These are phyloP conservation scores for Huso huso DNA, from an alignment of 2,797 vertebrate species.

Conservation along the genomic window DNA sequence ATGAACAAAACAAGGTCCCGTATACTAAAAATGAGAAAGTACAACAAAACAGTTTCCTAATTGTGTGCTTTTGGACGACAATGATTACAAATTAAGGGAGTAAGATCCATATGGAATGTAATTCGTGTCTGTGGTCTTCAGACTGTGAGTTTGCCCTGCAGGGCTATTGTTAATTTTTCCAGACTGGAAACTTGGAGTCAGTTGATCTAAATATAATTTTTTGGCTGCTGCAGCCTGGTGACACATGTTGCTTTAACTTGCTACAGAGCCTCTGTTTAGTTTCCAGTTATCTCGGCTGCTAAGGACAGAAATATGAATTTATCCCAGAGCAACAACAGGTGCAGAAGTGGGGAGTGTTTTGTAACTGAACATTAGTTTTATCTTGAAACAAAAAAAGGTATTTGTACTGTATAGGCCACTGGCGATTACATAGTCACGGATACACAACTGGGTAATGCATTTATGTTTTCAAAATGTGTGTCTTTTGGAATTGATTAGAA, in stretches of 20 bases:
- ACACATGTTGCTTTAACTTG: constrained; percentile 38
- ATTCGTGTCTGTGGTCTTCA: background rate
- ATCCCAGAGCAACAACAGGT: constrained; percentile 14
- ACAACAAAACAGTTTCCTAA: background rate
- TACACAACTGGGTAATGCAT: background rate
- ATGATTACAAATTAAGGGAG: background rate
- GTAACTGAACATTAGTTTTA: constrained; percentile 2
- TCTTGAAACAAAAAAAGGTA: background rate
- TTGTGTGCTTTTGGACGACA: background rate
- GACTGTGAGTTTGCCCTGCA: background rate
- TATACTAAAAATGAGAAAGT: background rate
- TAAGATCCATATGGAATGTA: background rate
- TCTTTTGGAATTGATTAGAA: background rate
- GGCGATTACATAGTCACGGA: background rate
- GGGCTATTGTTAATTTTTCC: constrained; percentile 40
- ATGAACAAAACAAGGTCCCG: background rate
- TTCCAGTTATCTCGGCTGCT: constrained; percentile 25
- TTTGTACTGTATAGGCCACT: background rate
- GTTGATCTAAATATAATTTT: constrained; percentile 62
- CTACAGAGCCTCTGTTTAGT: constrained; percentile 30
- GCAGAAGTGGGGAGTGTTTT: background rate
- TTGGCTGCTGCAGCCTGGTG: constrained; percentile 34
- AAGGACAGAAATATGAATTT: constrained; percentile 7
- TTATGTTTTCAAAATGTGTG: background rate
- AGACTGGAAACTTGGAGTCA: constrained; percentile 42